A percentile compares a stretch with the other conserved stretches of the same genome.
Evolutionary conservation across 2,113 vertebrate species (phyloP).

Genomic region (Cisticola juncidis): DNA sequence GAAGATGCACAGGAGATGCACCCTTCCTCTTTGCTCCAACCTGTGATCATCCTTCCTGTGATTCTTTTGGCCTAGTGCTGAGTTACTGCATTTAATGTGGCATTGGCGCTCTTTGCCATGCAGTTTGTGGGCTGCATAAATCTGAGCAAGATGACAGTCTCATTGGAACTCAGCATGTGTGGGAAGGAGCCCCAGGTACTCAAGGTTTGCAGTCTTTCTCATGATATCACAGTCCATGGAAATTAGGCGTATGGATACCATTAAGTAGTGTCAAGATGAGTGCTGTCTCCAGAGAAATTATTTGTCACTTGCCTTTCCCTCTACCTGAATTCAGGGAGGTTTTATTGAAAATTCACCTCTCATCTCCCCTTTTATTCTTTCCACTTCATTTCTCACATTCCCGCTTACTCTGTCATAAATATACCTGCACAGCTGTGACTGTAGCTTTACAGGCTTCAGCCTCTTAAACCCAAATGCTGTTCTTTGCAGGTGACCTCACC

Average conservation of each 20-base stretch:
- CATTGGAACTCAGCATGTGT: background rate
- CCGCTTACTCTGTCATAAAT: background rate
- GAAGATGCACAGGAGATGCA: background rate
- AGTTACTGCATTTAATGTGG: background rate
- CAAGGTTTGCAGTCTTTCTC: background rate
- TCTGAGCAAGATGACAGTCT: background rate
- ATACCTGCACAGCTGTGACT: background rate
- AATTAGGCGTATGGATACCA: background rate
- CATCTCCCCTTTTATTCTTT: background rate
- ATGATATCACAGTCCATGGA: background rate
- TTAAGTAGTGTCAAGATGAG: background rate
- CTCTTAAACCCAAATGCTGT: background rate
- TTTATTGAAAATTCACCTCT: slow-evolving; percentile 24
- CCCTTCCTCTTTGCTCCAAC: background rate
- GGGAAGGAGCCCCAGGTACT: background rate
- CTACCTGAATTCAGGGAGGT: background rate
- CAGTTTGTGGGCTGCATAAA: background rate
- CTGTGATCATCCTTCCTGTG: background rate
- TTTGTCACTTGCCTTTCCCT: background rate
- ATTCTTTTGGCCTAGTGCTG: background rate
- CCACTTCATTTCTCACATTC: background rate
- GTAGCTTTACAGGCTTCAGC: background rate
- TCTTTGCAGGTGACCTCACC: background rate
- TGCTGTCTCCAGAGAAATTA: background rate
- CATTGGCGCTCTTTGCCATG: background rate